A percentile compares a stretch with the other conserved stretches of the same genome.
These are phyloP conservation scores for Andrena haemorrhoa DNA, from an alignment of 2,888 invertebrate genomes.

Conservation along the genomic window DNA sequence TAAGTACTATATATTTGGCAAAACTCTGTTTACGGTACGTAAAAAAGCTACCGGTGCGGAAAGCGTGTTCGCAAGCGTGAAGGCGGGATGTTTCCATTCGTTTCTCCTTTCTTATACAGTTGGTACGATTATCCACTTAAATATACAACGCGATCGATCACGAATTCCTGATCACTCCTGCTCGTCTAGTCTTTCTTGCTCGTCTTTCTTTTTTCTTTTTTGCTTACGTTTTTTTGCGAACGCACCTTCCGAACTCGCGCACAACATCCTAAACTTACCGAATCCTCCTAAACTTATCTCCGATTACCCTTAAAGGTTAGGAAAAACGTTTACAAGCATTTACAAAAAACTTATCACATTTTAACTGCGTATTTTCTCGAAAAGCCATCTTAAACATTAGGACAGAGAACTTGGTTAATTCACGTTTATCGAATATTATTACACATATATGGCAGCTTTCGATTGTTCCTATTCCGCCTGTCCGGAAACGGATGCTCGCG, in stretches of 20 bases:
- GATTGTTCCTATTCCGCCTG: slow-evolving; percentile 38
- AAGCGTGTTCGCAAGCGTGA: slow-evolving; percentile 74
- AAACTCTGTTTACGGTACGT: slow-evolving; percentile 82
- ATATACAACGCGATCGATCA: slow-evolving; percentile 42
- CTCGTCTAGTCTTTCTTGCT: neutral
- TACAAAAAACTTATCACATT: slow-evolving; percentile 85
- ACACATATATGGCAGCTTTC: slow-evolving; percentile 71
- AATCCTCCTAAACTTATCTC: slow-evolving; percentile 74
- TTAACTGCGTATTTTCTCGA: slow-evolving; percentile 78
- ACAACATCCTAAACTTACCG: slow-evolving; percentile 74
- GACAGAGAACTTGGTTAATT: slow-evolving; percentile 63
- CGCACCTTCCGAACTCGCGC: slow-evolving; percentile 74
- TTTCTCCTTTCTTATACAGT: slow-evolving; percentile 4
- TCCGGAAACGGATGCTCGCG: slow-evolving; percentile 22
- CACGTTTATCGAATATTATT: slow-evolving; percentile 59
- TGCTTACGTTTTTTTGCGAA: slow-evolving; percentile 62
- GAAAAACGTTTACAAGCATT: slow-evolving; percentile 84
- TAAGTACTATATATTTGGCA: slow-evolving; percentile 85
- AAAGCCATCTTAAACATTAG: slow-evolving; percentile 77
- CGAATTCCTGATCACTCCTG: slow-evolving; percentile 1
- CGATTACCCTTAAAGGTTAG: slow-evolving; percentile 75
- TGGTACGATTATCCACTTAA: slow-evolving; percentile 35
- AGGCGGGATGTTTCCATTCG: slow-evolving; percentile 5
- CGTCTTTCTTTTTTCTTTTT: neutral
- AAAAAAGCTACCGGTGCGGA: slow-evolving; percentile 84